Base-by-base conservation (phyloP, 2,888 invertebrate genomes). In the Nysson spinosus region DNA sequence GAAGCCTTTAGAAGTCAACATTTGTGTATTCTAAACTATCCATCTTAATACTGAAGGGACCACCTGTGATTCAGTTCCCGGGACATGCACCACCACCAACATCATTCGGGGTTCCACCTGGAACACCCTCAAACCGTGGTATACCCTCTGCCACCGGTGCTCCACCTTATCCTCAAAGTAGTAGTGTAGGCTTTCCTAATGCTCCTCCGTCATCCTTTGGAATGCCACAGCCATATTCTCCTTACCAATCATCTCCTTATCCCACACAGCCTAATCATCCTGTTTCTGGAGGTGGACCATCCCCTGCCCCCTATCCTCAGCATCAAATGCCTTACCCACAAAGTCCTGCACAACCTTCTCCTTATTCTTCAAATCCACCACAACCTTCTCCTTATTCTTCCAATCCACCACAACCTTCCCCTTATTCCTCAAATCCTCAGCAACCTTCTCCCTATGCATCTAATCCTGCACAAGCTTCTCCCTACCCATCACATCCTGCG, bases 51-150 rank as follows among this genome's bases (percentile, higher is more conserved):
- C 70, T 62, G 6, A 83, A 86, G 86, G 86, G 85, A 49, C 82
- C 83, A 58, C 84, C 86, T 52, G 75, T 79, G 71, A 65, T 57
- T 69, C 80, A 77, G 56, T 84, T 80, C 66, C 77, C 81, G 24
- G 84, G 83, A 75, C 77, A 76, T 58, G 52, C 34, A 64, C 80
- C 72, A 62, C 79, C 83, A 64, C 84, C 86, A 57, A 85, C 79
- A 19, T 83, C 85, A 30, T 85, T 86, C 67, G 85, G 85, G 54
- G 72, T 69, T 71, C 84, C 83, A 69, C 83, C 86, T 69, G 84
- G 85, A 54, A 74, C 83, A 77, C 83, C 85, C 55, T 82, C 85
- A 73, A 82, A 82, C 74, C 76, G 75, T 22, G 42, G 50, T 65
- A 64, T 82, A 77, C 80, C 85, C 62, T 81, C 83, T 77, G 82